Base-by-base conservation (phyloP, 2,888 invertebrate genomes). In the Andricus curvator region DNA sequence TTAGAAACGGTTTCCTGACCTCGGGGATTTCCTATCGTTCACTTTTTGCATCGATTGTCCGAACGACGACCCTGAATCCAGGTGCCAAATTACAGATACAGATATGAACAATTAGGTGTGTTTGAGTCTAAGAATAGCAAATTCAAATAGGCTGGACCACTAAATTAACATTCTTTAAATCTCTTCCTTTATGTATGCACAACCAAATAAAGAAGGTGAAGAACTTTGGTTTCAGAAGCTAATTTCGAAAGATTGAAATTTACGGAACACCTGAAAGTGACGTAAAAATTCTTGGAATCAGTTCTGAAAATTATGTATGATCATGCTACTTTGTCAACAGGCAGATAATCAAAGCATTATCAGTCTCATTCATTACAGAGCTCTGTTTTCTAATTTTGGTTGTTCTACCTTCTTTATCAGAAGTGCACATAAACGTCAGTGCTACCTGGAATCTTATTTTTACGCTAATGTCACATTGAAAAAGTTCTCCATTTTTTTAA, bases 61-160 rank as follows among this genome's bases (percentile, higher is more conserved):
- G 70, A 70, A 29, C 70, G n/a, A 41, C 4, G 33, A 70, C 70
- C 51, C 51, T 51, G 70, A 70, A 51, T 25, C 5, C 66, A 67
- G 37, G n/a, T 41, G 41, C 66, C 41, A 67, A 67, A 67, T 67
- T 29, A 9, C 51, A 20, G 9, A 29, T 11, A 17, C 13, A 29
- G 29, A 20, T n/a, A 70, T 70, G 29, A 70, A 70, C 29, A 70
- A 48, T 20, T 70, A 22, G 66, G 37, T n/a, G 65, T 33, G 29
- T 51, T 51, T 70, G 20, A 70, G 11, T 20, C 11, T 70, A 48
- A n/a, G 33, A 70, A 70, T 51, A 70, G 48, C 17, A 25, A 25
- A 20, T 51, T 29, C 25, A 62, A 25, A 25, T 62, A 62, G 62
- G 25, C 62, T 62, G 62, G 25, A 56, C 56, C n/a, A 4, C n/a